Conservation (phyloP, 2,113 vertebrate species). For the Campylomormyrus numenius region DNA sequence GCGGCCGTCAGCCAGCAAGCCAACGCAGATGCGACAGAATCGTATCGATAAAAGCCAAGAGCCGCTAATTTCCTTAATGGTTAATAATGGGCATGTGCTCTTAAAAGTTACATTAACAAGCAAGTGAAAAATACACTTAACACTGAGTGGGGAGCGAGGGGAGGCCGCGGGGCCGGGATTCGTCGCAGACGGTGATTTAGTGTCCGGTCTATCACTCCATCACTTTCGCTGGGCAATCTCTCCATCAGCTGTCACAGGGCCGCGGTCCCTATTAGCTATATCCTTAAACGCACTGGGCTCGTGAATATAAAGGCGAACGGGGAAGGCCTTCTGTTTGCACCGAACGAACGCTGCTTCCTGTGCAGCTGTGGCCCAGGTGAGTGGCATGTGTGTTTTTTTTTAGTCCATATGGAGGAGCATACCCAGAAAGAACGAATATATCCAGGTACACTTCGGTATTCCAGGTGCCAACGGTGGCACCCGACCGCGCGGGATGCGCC, state of each 20-base stretch:
- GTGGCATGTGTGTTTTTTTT: background rate
- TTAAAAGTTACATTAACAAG: conserved; percentile 54
- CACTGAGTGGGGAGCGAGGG: conserved; percentile 51
- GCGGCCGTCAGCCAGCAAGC: background rate
- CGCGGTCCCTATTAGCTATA: conserved; percentile 60
- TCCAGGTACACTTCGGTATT: background rate
- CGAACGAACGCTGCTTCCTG: conserved; percentile 53
- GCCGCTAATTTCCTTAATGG: conserved; percentile 29
- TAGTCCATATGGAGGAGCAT: background rate
- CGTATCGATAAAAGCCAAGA: conserved; percentile 10
- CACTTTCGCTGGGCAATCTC: conserved; percentile 60
- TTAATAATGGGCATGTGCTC: conserved; percentile 27
- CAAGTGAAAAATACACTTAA: conserved; percentile 55
- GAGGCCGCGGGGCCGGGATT: conserved; percentile 50
- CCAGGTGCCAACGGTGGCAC: background rate
- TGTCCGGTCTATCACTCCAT: conserved; percentile 57
- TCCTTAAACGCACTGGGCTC: conserved; percentile 57
- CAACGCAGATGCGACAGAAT: conserved; percentile 13
- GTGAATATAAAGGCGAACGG: conserved; percentile 71
- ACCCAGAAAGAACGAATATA: background rate
- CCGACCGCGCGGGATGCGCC: background rate
- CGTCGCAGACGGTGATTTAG: conserved; percentile 56
- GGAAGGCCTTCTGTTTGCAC: conserved; percentile 53
- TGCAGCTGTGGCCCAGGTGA: conserved; percentile 41
- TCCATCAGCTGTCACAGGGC: conserved; percentile 58